Evolutionary conservation across 1,140 invertebrate species (phyloP).

Genomic region (Bombus consobrinus): DNA sequence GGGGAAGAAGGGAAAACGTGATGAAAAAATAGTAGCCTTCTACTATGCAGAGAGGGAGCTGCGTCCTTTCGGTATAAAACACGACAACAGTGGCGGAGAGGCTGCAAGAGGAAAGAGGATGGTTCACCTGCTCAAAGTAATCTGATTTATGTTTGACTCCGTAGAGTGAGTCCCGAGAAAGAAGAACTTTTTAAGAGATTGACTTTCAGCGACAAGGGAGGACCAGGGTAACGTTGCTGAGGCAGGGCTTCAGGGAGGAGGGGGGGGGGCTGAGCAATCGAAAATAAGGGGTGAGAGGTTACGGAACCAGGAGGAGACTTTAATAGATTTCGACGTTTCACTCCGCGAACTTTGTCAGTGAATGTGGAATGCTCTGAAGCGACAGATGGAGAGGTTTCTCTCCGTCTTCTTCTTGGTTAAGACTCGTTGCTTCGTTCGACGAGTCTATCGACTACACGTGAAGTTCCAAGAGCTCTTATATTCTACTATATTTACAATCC

Average conservation of each 20-base stretch:
- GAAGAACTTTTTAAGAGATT: conserved; percentile 79
- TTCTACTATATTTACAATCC: background rate
- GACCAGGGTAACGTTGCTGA: conserved; percentile 13
- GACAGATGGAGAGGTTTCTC: conserved; percentile 5
- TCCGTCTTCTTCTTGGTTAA: background rate
- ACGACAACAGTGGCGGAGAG: background rate
- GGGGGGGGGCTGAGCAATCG: conserved; percentile 55
- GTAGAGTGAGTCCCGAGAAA: conserved; percentile 52
- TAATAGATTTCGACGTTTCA: conserved; percentile 74
- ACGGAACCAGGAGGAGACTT: conserved; percentile 58
- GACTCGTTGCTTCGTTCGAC: background rate
- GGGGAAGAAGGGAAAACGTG: background rate
- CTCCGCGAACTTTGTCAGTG: conserved; percentile 53
- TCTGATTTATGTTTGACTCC: conserved; percentile 79
- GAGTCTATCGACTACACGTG: conserved; percentile 11
- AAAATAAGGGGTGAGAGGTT: conserved; percentile 64
- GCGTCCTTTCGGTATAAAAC: background rate
- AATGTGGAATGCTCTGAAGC: conserved; percentile 44
- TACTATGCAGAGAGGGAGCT: background rate
- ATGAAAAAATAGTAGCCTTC: background rate
- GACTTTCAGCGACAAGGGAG: conserved; percentile 66
- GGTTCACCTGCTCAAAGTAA: conserved; percentile 62
- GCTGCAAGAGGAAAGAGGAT: too few species aligned
- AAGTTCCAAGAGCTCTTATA: background rate
- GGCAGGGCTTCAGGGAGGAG: background rate